Percentiles rank a stretch among this genome's conserved stretches.
phyloP scores from a whole-genome alignment of 2,113 vertebrate species.

The Leuciscus idus region DNA sequence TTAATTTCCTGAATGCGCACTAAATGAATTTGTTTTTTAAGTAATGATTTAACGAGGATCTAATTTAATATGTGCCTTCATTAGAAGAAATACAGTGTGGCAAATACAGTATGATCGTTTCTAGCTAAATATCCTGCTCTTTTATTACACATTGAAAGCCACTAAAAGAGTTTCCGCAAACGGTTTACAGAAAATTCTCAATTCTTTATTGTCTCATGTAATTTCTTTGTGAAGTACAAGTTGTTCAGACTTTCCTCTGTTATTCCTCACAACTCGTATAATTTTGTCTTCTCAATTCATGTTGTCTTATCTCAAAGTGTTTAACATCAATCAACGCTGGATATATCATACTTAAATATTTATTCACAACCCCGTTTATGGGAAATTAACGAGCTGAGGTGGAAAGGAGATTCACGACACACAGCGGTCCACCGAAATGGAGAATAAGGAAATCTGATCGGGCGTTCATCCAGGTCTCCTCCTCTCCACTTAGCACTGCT shows the following conservation, averaged over 20 bases:
- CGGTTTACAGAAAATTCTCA: background rate
- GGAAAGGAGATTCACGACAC: conserved; percentile 40
- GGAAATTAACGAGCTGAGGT: conserved; percentile 42
- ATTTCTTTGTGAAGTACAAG: conserved; percentile 12
- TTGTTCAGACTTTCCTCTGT: conserved; percentile 3
- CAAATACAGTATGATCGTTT: background rate
- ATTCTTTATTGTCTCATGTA: conserved; percentile 8
- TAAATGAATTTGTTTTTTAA: background rate
- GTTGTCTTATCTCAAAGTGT: conserved; percentile 11
- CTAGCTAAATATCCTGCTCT: background rate
- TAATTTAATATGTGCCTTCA: conserved; percentile 25
- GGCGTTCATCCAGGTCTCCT: conserved; percentile 46
- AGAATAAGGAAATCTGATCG: conserved; percentile 36
- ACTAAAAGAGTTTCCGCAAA: background rate
- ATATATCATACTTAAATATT: conserved; percentile 44
- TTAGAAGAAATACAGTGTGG: background rate
- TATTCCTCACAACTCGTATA: conserved; percentile 9
- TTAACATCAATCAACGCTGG: conserved; percentile 17
- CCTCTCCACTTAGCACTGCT: conserved; percentile 44
- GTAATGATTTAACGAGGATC: background rate
- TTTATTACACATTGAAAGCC: background rate
- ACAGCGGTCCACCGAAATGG: conserved; percentile 23
- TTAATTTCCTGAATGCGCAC: background rate
- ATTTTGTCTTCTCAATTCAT: background rate
- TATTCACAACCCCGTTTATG: conserved; percentile 32